Base-by-base conservation (phyloP, 2,888 invertebrate genomes). In the Apotomis betuletana region DNA sequence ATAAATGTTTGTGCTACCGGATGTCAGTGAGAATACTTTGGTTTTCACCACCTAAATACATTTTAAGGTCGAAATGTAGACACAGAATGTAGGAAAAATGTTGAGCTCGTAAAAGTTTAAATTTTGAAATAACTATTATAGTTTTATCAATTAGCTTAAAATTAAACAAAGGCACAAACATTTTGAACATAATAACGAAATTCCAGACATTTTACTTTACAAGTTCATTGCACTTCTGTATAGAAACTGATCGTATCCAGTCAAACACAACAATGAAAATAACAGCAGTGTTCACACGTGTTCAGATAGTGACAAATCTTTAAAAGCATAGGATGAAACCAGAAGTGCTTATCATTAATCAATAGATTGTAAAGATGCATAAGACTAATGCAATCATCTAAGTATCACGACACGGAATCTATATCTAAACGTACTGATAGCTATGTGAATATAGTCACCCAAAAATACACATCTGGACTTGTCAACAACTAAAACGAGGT, bases 91-190 rank as follows among this genome's bases (percentile, higher is more conserved):
- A 57, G 55, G 27, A 54, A 27, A 27, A 15, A 36, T 12, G 54
- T 67, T 57, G 55, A 55, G 61, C 27, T 61, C 55, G 38, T 46
- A 0, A 60, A 58, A 55, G 12, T 67, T 55, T n/a, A 59, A 67
- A 62, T 57, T 62, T 62, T 49, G 12, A 10, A 38, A 13, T 67
- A 13, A 61, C 54, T 44, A 44, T 38, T 49, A 13, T 41, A 49
- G 9, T 44, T 70, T 49, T 46, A 49, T 51, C 12, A 51, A 60
- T 61, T 65, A 64, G 69, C 60, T 55, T 54, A 63, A 51, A 54
- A 44, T 61, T 59, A 58, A 64, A 72, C 60, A 55, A 71, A 71
- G 72, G 68, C 72, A 72, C 67, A 67, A 67, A 72, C 67, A 71
- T 71, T 67, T 65, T 57, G 5, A 71, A 71, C 67, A 59, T 64